These are phyloP conservation scores for Eristalinus sepulchralis DNA, from an alignment of 2,888 invertebrate species.

Conservation along the genomic window DNA sequence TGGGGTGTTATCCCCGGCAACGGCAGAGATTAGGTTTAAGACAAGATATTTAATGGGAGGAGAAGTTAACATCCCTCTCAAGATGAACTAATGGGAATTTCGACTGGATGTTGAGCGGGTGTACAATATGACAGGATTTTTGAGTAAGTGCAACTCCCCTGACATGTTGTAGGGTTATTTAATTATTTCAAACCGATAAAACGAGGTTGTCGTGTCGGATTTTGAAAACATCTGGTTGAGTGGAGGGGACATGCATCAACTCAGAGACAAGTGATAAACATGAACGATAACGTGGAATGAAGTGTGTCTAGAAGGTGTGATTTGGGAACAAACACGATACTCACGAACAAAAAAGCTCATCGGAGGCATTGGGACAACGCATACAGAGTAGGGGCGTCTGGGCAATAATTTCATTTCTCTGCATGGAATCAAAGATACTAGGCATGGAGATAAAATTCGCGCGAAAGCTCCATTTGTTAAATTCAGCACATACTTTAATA, in stretches of 20 bases:
- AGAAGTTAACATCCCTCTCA: background rate
- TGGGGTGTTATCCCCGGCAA: background rate
- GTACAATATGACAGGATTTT: background rate
- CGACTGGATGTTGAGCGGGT: background rate
- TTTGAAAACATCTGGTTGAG: background rate
- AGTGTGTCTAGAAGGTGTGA: too few relatives aligned
- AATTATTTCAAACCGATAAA: background rate
- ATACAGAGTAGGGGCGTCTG: too few relatives aligned
- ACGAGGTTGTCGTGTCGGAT: background rate
- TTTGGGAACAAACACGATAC: too few relatives aligned
- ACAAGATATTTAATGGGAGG: background rate
- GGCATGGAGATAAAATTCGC: too few relatives aligned
- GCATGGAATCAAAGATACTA: too few relatives aligned
- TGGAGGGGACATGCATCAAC: background rate
- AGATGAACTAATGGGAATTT: background rate
- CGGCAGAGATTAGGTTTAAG: background rate
- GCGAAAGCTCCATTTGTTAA: too few relatives aligned
- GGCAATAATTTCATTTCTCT: too few relatives aligned
- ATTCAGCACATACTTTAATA: background rate
- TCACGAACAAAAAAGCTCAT: too few relatives aligned
- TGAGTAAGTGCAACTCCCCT: background rate
- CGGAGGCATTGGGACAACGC: too few relatives aligned
- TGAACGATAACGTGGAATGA: too few relatives aligned
- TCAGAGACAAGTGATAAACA: too few relatives aligned
- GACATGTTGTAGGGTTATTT: background rate